Base-by-base conservation (phyloP, 2,113 vertebrate genomes). In the Calidris pugnax region DNA sequence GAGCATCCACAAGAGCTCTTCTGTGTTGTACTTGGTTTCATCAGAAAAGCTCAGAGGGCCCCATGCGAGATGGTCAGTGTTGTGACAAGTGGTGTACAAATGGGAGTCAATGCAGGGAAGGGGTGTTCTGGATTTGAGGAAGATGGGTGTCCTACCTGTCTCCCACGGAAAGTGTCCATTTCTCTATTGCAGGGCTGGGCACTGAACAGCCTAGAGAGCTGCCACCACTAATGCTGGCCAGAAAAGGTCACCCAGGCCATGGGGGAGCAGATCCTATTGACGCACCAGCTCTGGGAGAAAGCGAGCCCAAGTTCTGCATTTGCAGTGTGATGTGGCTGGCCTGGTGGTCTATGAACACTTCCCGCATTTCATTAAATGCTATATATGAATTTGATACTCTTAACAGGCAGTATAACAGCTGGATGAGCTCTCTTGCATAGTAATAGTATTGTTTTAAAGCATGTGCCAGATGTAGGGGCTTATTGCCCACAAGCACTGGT, bases 371-470 rank as follows among this genome's bases (percentile, higher is more conserved):
- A 84, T 93, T 94, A 90, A 92, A 93, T 0, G 24, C 90, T 77
- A 0, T 92, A 37, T 95, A 68, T 78, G 92, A 96, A 97, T 93
- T 91, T 6, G 92, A 97, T 97, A 97, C 94, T 88, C 92, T 72
- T 96, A 94, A 77, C 89, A 95, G 74, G 95, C 96, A 88, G 59
- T 87, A 2, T 93, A 97, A 93, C 97, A 97, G 96, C 96, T 97
- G 97, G 95, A 95, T 97, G 96, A 95, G 81, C 84, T 95, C 93
- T 91, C 80, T 85, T 94, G 82, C 82, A 96, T 89, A 97, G 83
- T 93, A 97, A 71, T 87, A 77, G 81, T 68, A 95, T 97, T 96
- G 68, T 95, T 97, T 84, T 91, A 89, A 95, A 93, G 72, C 92
- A 88, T 90, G 37, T 94, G 51, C 73, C 95, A 97, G 87, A 87